phyloP scores from a whole-genome alignment of 2,113 vertebrate genomes.

The Chlorodrepanis virens region DNA sequence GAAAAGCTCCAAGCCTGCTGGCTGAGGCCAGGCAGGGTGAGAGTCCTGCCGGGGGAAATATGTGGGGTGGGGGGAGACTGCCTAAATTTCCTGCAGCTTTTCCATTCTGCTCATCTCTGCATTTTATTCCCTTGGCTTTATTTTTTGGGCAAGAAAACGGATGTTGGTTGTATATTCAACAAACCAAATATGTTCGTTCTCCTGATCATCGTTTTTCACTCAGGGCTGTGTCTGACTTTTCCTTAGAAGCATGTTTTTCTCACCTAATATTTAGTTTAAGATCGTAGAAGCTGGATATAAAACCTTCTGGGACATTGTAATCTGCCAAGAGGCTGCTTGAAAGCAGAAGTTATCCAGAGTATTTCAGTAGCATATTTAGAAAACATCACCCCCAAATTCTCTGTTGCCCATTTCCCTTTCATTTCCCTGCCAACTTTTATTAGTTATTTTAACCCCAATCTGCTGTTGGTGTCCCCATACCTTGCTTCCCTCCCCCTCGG shows the following conservation, averaged over 20 bases:
- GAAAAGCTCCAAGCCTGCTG: background rate
- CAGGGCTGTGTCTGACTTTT: slow-evolving; percentile 20
- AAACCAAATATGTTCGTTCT: background rate
- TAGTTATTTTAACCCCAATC: background rate
- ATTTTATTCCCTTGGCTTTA: slow-evolving; percentile 45
- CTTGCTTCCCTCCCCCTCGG: background rate
- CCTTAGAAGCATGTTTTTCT: slow-evolving; percentile 50
- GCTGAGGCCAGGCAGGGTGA: slow-evolving; percentile 9
- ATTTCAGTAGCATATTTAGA: background rate
- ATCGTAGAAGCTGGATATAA: slow-evolving; percentile 35
- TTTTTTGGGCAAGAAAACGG: slow-evolving; percentile 15
- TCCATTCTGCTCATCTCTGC: slow-evolving; percentile 39
- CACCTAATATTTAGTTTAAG: slow-evolving; percentile 56
- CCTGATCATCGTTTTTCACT: slow-evolving; percentile 34
- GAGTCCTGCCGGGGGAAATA: background rate
- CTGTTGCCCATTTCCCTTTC: background rate
- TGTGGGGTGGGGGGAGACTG: background rate
- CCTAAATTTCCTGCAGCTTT: slow-evolving; percentile 26
- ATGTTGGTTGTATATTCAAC: slow-evolving; percentile 24
- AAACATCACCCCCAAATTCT: background rate
- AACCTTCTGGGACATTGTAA: slow-evolving; percentile 37
- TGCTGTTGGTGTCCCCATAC: background rate
- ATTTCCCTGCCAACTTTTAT: background rate
- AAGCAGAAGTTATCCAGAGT: slow-evolving; percentile 5
- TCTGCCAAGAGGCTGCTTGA: slow-evolving; percentile 38